phyloP scores from a whole-genome alignment of 2,888 invertebrate species.

The Drosophila subquinaria region DNA sequence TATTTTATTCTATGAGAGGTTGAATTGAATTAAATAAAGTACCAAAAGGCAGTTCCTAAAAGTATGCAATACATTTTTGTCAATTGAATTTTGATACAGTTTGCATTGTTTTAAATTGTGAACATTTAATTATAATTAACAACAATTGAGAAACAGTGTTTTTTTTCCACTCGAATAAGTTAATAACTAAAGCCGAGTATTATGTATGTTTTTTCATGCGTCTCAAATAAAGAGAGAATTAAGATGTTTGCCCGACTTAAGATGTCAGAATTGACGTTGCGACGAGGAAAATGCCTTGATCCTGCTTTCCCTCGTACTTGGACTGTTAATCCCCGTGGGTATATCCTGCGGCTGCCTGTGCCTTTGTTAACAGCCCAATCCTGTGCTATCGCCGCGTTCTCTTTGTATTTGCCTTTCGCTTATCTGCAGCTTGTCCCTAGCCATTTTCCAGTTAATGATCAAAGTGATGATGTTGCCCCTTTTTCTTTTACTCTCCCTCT shows the following conservation, averaged over 20 bases:
- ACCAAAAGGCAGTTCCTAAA: neutral
- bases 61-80: neutral
- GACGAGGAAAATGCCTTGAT: slow-evolving; percentile 56
- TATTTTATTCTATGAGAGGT: neutral
- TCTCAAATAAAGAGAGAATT: slow-evolving; percentile 19
- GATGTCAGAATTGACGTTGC: slow-evolving; percentile 35
- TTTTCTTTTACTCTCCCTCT: slow-evolving; percentile 4
- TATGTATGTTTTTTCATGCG: neutral
- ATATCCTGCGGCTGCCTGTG: slow-evolving; percentile 29
- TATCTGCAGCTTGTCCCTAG: slow-evolving; percentile 55
- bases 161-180: neutral
- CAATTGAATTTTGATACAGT: neutral
- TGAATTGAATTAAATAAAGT: neutral
- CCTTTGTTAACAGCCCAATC: slow-evolving; percentile 51
- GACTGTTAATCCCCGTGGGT: slow-evolving; percentile 56
- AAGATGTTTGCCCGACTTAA: slow-evolving; percentile 36
- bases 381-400: slow-evolving; percentile 15
- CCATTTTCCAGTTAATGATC: slow-evolving; percentile 73
- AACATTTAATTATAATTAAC: neutral
- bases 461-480: slow-evolving; percentile 54
- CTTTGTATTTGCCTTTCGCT: slow-evolving; percentile 41
- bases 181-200: neutral
- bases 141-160: neutral
- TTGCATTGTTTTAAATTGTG: neutral
- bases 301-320: slow-evolving; percentile 34